Evolutionary conservation across 2,113 vertebrate genomes (phyloP), one percentile per base, ranked within the genome.

Genomic region (Indicator maculatus): DNA sequence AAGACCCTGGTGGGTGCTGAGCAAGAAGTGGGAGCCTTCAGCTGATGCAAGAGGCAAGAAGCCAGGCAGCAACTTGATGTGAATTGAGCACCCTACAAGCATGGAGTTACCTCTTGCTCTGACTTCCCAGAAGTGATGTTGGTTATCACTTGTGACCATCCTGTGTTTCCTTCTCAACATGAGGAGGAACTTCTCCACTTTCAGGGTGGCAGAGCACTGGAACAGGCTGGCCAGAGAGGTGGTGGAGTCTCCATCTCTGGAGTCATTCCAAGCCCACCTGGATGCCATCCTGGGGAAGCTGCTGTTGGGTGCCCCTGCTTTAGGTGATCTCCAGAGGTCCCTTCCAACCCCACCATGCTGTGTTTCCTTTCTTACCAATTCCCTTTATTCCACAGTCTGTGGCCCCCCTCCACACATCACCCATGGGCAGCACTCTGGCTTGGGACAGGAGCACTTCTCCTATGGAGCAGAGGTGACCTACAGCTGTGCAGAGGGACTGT

Each of bases 391-490:
- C 39, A 1, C 67, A 96, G 96, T 2, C 28, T 96, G 96, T 15
- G 81, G 1, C 9, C 58, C 61, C 4, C 91, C 96, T 33, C 91
- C 96, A 0, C 0, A 2, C 1, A 39, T 27, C 36, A 0, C 16
- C 66, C 8, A 11, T 0, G 96, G 93, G 50, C 4, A 23, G 50
- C 59, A 83, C 85, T 66, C 75, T 1, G 65, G 15, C 21, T 1
- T 1, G 3, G 1, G 5, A 0, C 0, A 0, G 10, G 5, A 16
- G 19, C 12, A 66, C 20, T 94, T 91, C 11, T 9, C 30, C 31
- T 96, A 96, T 0, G 91, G 91, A 2, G 1, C 82, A 2, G 4
- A 33, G 7, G 93, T 94, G 33, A 91, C 18, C 0, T 96, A 96
- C 82, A 65, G 19, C 28, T 94, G 95, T 2, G 19, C 0, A 0